These are phyloP conservation scores for Pemphredon lugubris DNA, from an alignment of 2,888 invertebrate species.

Conservation along the genomic window DNA sequence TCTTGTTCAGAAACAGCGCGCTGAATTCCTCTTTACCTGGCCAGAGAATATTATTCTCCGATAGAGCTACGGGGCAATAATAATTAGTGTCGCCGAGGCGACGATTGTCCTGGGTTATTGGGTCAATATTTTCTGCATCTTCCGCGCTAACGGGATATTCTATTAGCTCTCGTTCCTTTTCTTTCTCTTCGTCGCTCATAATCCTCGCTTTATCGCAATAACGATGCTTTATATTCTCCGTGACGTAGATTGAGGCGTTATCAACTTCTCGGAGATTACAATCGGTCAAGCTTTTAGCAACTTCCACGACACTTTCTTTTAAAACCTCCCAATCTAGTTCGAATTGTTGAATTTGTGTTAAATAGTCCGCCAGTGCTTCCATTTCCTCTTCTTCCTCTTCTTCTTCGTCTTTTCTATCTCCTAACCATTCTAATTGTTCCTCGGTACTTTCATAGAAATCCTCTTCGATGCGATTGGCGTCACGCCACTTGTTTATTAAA, in stretches of 20 bases:
- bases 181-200: slow-evolving; percentile 82
- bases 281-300: slow-evolving; percentile 59
- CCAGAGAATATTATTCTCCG: slow-evolving; percentile 83
- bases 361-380: slow-evolving; percentile 20
- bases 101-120: slow-evolving; percentile 65
- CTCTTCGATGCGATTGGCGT: not conserved
- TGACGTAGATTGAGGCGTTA: slow-evolving; percentile 71
- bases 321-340: slow-evolving; percentile 61
- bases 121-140: slow-evolving; percentile 75
- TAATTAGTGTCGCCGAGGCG: slow-evolving; percentile 83
- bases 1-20: slow-evolving; percentile 82
- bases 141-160: slow-evolving; percentile 79
- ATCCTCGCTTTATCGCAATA: slow-evolving; percentile 80
- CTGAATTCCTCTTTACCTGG: slow-evolving; percentile 84
- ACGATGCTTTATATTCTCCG: slow-evolving; percentile 70
- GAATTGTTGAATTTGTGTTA: slow-evolving; percentile 38
- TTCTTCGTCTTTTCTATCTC: too few species aligned
- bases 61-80: slow-evolving; percentile 85
- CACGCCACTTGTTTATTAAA: slow-evolving; percentile 72
- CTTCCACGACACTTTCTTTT: slow-evolving; percentile 61
- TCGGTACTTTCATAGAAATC: not conserved
- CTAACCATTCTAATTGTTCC: too few species aligned
- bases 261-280: slow-evolving; percentile 67
- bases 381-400: slow-evolving; percentile 25
- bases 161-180: slow-evolving; percentile 81